Percentiles rank a stretch among this genome's conserved stretches.
Evolutionary conservation across 2,113 vertebrate genomes (phyloP).

Genomic region (Cephalophus harveyi): DNA sequence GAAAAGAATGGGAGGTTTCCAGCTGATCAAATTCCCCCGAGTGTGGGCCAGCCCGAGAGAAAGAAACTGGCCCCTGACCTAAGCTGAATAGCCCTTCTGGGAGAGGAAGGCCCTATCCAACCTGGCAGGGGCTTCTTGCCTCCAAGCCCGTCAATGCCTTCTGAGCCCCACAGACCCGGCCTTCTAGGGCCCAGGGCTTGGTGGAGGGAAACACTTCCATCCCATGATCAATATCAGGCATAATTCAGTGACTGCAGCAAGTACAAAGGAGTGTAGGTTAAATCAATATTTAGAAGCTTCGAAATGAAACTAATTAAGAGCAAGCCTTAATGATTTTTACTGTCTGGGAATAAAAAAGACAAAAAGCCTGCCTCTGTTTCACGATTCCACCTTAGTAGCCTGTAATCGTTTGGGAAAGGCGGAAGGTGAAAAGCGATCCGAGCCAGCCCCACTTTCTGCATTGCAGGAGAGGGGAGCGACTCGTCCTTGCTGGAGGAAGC

Average conservation of each 20-base stretch:
- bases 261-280: slow-evolving; percentile 67
- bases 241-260: slow-evolving; percentile 69
- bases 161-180: fast-evolving
- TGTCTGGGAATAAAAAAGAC: slow-evolving; percentile 67
- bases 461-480: background rate
- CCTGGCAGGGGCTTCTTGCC: background rate
- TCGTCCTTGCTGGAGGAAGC: background rate
- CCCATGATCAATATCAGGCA: slow-evolving; percentile 60
- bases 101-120: background rate
- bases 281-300: slow-evolving; percentile 76
- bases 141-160: fast-evolving
- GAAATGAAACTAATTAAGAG: slow-evolving; percentile 77
- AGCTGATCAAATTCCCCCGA: background rate
- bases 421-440: background rate
- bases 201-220: slow-evolving; percentile 30
- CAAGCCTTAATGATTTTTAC: slow-evolving; percentile 71
- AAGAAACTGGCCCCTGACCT: background rate
- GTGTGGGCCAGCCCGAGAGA: background rate
- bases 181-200: background rate
- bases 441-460: background rate
- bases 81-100: background rate
- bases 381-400: background rate
- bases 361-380: slow-evolving; percentile 57
- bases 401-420: background rate
- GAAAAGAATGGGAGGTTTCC: background rate